Conservation (phyloP, 2,888 invertebrate genomes). For the Eupithecia subumbrata region DNA sequence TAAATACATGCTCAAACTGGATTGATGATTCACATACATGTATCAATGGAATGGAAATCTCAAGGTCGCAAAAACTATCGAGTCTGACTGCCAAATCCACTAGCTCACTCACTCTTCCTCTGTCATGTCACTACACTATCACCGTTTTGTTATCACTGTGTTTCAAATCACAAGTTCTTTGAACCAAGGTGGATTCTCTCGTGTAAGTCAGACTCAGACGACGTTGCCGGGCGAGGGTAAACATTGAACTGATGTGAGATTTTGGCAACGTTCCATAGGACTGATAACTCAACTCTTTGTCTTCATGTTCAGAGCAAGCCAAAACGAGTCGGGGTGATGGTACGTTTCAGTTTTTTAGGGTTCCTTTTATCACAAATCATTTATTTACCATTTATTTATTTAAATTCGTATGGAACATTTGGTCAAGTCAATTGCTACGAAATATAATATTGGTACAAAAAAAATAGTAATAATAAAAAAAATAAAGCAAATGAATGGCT, state of each 20-base stretch:
- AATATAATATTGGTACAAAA: no score
- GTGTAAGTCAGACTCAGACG: conserved; percentile 39
- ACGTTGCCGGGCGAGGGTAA: conserved; percentile 52
- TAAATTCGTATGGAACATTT: no score
- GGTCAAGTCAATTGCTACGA: no score
- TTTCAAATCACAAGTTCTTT: neutral
- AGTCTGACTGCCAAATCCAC: conserved; percentile 17
- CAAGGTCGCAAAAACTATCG: conserved; percentile 24
- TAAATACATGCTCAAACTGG: conserved; percentile 23
- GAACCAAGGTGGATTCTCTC: neutral
- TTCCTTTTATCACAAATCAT: conserved; percentile 5
- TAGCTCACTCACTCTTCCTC: conserved; percentile 41
- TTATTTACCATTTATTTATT: no score
- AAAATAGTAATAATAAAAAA: no score
- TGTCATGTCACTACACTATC: conserved; percentile 33
- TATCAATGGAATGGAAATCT: conserved; percentile 23
- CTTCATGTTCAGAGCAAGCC: conserved; percentile 33
- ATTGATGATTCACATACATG: conserved; percentile 20
- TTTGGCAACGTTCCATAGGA: conserved; percentile 66
- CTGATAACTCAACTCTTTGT: conserved; percentile 44
- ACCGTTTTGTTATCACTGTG: neutral
- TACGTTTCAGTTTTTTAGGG: conserved; percentile 21
- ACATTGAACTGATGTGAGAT: conserved; percentile 63
- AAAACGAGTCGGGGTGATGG: conserved; percentile 15
- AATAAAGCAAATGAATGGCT: no score